Percentiles rank a stretch among this genome's conserved stretches.
Evolutionary conservation across 2,113 vertebrate genomes (phyloP).

Genomic region (Dipodomys merriami): DNA sequence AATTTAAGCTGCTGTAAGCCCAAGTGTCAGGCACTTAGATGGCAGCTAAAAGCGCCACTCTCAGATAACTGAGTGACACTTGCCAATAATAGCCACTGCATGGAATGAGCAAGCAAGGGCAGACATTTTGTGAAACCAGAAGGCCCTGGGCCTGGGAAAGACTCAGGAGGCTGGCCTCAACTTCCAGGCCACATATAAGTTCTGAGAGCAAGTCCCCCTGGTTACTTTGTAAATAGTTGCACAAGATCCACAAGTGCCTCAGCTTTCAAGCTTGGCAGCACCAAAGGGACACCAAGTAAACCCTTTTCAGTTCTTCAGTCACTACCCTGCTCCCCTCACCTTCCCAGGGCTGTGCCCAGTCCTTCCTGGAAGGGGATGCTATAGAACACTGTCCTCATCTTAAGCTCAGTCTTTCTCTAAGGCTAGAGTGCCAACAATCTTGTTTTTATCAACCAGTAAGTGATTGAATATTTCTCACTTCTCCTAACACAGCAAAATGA

Average conservation of each 20-base stretch:
- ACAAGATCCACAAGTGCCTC: conserved; percentile 83
- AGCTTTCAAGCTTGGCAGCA: conserved; percentile 69
- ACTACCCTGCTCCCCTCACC: conserved; percentile 64
- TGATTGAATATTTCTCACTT: not conserved
- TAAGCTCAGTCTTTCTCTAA: conserved; percentile 41
- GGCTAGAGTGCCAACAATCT: not conserved
- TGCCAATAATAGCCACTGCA: conserved; percentile 91
- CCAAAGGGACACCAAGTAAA: conserved; percentile 62
- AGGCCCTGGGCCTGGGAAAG: conserved; percentile 86
- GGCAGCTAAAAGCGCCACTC: conserved; percentile 93
- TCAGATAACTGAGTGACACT: conserved; percentile 92
- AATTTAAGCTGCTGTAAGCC: conserved; percentile 94
- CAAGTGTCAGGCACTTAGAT: conserved; percentile 92
- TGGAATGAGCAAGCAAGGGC: conserved; percentile 76
- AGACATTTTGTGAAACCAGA: conserved; percentile 92
- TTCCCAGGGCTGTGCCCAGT: conserved; percentile 47
- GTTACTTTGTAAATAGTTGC: conserved; percentile 85
- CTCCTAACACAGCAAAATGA: not conserved
- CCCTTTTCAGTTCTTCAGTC: conserved; percentile 73
- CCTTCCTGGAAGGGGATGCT: not conserved
- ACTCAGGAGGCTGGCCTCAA: conserved; percentile 78
- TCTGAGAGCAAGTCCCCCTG: conserved; percentile 73
- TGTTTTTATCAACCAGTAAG: not conserved
- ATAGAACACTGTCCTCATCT: not conserved
- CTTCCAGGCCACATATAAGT: conserved; percentile 73